Base-by-base conservation (phyloP, 1,140 invertebrate species). In the Panulirus ornatus region DNA sequence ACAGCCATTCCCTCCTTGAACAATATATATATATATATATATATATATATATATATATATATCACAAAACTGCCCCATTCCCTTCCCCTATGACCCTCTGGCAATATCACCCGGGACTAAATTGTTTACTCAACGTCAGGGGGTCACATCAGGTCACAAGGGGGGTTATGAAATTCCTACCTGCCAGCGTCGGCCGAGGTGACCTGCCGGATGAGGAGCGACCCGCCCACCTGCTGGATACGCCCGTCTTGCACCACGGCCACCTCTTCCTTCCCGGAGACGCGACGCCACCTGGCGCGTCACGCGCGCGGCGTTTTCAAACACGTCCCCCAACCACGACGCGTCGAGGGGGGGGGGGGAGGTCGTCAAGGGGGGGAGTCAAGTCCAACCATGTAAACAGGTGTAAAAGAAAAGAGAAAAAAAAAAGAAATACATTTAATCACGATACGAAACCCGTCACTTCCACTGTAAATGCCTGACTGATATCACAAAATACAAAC, bases 201-300 rank as follows among this genome's bases (percentile, higher is more conserved):
- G 51, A 91, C 90, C 66, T 83, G 73, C 27, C 89, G 88, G 0
- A 93, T 58, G 47, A 92, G 75, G 1, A 93, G 85, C 0, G 92
- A 92, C 34, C 93, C 93, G n/a, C 92, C 92, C 34, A 93, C 79
- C 63, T 93, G 93, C 8, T 92, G 75, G 30, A 93, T 75, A 40
- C 93, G 81, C 14, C 86, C 91, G 63, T 92, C 92, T 34, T 92
- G 90, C 54, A 88, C 85, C n/a, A 88, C 85, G 0, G 85, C 40
- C 14, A 70, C 51, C 84, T 92, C 89, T n/a, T 90, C 78, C 14
- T 91, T 91, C 14, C 84, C 83, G 34, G 16, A 79, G 47, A 90
- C 30, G 0, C 71, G 27, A 34, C 85, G 86, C 83, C 87, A 88
- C 40, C 86, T 88, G 47, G n/a, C 14, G 66, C n/a, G n/a, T n/a